phyloP scores from a whole-genome alignment of 2,113 vertebrate genomes.

The Meriones unguiculatus region DNA sequence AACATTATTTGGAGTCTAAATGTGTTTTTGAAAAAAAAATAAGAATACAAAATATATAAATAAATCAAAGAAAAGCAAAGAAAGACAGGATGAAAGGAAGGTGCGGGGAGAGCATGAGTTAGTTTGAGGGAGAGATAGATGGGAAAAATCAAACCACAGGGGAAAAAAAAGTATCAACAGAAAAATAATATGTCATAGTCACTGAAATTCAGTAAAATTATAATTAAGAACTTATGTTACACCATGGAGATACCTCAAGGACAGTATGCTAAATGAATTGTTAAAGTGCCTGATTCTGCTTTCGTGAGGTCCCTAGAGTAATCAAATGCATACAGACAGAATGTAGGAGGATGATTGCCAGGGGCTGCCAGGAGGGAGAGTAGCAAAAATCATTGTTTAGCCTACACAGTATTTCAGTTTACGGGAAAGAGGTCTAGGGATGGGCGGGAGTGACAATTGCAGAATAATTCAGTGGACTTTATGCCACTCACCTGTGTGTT shows the following conservation, averaged over 20 bases:
- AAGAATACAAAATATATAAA: not conserved
- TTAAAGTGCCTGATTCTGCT: not conserved
- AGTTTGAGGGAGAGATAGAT: not conserved
- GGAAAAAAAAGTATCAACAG: not conserved
- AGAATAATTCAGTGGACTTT: not conserved
- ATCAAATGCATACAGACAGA: not conserved
- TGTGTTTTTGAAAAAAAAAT: not conserved
- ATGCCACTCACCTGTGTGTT: not conserved
- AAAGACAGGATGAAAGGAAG: not conserved
- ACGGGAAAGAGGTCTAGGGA: not conserved
- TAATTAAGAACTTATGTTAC: not conserved
- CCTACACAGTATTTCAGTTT: not conserved
- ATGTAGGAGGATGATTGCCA: not conserved
- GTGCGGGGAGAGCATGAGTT: not conserved
- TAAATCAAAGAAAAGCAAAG: not conserved
- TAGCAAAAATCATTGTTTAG: not conserved
- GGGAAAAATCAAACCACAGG: not conserved
- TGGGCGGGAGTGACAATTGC: no score
- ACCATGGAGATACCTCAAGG: not conserved
- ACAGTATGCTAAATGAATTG: not conserved
- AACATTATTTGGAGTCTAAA: not conserved
- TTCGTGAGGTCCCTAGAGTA: not conserved
- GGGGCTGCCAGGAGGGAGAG: not conserved
- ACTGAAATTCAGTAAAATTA: not conserved
- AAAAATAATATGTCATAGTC: not conserved